Percentiles rank a stretch among this genome's conserved stretches.
Evolutionary conservation across 1,140 invertebrate genomes (phyloP).

Genomic region (Cryptotermes secundus): DNA sequence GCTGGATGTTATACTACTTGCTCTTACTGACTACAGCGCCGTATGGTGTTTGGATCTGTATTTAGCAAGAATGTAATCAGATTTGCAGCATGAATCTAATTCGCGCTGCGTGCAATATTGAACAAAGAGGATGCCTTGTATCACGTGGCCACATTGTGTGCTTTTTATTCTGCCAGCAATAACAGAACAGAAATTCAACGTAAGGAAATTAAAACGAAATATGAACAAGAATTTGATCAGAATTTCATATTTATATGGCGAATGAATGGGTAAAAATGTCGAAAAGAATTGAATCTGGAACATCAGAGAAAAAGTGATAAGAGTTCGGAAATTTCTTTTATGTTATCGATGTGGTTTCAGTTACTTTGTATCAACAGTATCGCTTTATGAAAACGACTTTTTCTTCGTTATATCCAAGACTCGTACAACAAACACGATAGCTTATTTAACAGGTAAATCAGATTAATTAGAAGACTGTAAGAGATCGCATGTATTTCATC

Average conservation of each 20-base stretch:
- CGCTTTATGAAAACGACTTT: background rate
- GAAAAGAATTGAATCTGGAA: background rate
- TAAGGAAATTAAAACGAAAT: background rate
- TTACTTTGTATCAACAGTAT: background rate
- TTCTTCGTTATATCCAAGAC: background rate
- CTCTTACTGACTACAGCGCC: background rate
- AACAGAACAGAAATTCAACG: background rate
- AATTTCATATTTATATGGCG: background rate
- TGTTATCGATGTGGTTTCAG: background rate
- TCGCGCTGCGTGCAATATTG: slow-evolving; percentile 5
- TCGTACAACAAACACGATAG: too few relatives aligned
- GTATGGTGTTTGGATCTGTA: slow-evolving; percentile 16
- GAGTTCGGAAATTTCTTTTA: background rate
- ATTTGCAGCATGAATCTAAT: background rate
- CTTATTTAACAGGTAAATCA: too few relatives aligned
- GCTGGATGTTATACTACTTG: background rate
- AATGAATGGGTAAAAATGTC: background rate
- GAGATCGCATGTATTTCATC: too few relatives aligned
- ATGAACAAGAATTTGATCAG: slow-evolving; percentile 11
- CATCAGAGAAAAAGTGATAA: background rate
- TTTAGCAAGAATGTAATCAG: background rate
- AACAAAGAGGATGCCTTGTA: background rate
- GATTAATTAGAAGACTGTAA: too few relatives aligned
- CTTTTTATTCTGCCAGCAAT: background rate
- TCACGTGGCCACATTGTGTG: background rate